These are phyloP conservation scores for Drosophila anceps DNA, from an alignment of 2,888 invertebrate genomes.

Conservation along the genomic window DNA sequence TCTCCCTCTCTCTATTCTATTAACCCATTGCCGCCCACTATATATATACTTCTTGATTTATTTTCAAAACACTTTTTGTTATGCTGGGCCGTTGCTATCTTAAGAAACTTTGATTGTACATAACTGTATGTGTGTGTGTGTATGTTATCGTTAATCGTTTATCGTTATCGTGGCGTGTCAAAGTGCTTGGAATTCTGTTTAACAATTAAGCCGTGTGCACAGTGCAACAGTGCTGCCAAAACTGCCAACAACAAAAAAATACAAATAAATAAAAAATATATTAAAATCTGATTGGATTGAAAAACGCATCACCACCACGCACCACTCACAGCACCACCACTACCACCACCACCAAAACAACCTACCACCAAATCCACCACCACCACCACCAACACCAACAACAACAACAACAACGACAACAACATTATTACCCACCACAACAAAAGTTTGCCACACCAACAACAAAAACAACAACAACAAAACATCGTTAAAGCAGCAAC, in stretches of 20 bases:
- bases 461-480: constrained; percentile 45
- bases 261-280: constrained; percentile 34
- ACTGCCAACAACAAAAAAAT: constrained; percentile 36
- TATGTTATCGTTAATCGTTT: constrained; percentile 41
- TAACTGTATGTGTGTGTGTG: constrained; percentile 22
- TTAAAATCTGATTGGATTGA: constrained; percentile 53
- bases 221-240: constrained; percentile 52
- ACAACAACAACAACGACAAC: constrained; percentile 34
- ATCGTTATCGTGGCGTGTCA: constrained; percentile 57
- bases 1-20: constrained; percentile 5
- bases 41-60: constrained; percentile 18
- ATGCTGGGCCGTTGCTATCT: constrained; percentile 77
- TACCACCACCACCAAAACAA: constrained; percentile 15
- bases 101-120: constrained; percentile 21
- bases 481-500: constrained; percentile 47
- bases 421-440: constrained; percentile 39
- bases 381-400: constrained; percentile 45
- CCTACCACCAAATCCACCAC: constrained; percentile 46
- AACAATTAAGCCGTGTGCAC: constrained; percentile 56
- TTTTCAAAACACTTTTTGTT: constrained; percentile 56
- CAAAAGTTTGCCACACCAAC: constrained; percentile 54
- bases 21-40: constrained; percentile 76
- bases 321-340: constrained; percentile 51
- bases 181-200: constrained; percentile 40
- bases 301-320: constrained; percentile 63